Percentiles rank a stretch among this genome's conserved stretches.
phyloP scores from a whole-genome alignment of 1,140 invertebrate genomes.

The Drosophila burlai region DNA sequence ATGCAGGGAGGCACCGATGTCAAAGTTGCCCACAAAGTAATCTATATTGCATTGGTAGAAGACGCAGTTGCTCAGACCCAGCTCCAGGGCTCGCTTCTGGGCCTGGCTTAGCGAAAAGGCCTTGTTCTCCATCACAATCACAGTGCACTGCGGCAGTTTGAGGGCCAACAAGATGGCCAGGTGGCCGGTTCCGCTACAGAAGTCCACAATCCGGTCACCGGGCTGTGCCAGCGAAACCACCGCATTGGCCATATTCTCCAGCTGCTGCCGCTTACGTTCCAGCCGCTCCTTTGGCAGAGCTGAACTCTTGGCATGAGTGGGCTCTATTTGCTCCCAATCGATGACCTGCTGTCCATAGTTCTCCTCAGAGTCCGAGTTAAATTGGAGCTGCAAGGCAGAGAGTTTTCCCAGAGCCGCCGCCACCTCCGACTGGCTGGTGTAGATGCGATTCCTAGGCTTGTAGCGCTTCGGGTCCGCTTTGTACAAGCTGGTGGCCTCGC shows the following conservation, averaged over 20 bases:
- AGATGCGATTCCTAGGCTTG: constrained; percentile 90
- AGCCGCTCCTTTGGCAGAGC: constrained; percentile 91
- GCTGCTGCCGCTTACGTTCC: constrained; percentile 93
- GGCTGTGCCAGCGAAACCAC: constrained; percentile 89
- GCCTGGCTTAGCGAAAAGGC: constrained; percentile 93
- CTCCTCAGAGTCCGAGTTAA: constrained; percentile 56
- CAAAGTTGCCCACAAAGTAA: constrained; percentile 91
- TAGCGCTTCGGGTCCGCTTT: constrained; percentile 92
- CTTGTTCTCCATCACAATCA: constrained; percentile 97
- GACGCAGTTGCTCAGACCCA: constrained; percentile 91
- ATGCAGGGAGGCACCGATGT: constrained; percentile 95
- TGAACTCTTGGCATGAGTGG: constrained; percentile 87
- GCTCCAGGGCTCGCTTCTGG: constrained; percentile 88
- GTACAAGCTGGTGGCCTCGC: constrained; percentile 87
- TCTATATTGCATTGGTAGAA: constrained; percentile 95
- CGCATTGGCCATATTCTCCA: constrained; percentile 94
- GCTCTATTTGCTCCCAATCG: constrained; percentile 77
- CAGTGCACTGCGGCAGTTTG: constrained; percentile 90
- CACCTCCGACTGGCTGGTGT: constrained; percentile 91
- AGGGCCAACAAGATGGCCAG: constrained; percentile 94
- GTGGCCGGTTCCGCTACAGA: constrained; percentile 97
- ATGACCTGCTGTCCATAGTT: constrained; percentile 63
- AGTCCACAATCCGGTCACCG: constrained; percentile 93
- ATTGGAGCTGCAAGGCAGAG: constrained; percentile 43
- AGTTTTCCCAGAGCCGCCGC: constrained; percentile 88